Evolutionary conservation across 2,888 invertebrate species (phyloP), one percentile per base, ranked within the genome.

Genomic region (Odiellus spinosus): DNA sequence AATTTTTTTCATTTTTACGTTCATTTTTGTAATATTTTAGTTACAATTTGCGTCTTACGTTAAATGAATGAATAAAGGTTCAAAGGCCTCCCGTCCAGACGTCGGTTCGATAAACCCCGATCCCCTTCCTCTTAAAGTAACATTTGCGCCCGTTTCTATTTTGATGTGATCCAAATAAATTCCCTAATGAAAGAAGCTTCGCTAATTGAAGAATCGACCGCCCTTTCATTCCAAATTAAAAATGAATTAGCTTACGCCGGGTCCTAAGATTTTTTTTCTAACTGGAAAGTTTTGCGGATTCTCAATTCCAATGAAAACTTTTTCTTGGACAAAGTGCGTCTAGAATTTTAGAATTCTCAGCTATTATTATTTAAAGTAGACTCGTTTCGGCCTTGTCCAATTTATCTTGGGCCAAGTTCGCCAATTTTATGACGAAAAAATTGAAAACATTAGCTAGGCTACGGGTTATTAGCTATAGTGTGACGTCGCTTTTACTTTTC

Each of bases 231-330:
- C 35, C 12, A 35, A 17, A 15, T 14, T 12, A 20, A 45, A 14
- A 19, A 42, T 12, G 12, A 38, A 42, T 14, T 45, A 12, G 58
- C 63, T 60, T 58, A 67, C 67, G 51, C 59, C 61, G 39, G 65
- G 64, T 41, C 84, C 84, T 54, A 80, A 70, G 56, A 83, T 74
- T 60, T 81, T 77, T 54, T 76, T 76, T 61, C 79, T 75, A 56
- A 82, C 74, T 64, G 82, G 80, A 64, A 82, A 83, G 52, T 75
- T 73, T 53, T 77, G 75, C 21, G 82, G 80, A 70, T 79, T 76
- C 59, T 83, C 82, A 56, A 83, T 69, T 36, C 82, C 82, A 58
- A 82, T 74, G 58, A 77, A 77, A 55, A 84, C 74, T 67, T 82
- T 82, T 64, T 83, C 82, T 64, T 75, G 65, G 20, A 68, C 52